Base-by-base conservation (phyloP, 2,888 invertebrate species). In the Agrotis segetum region DNA sequence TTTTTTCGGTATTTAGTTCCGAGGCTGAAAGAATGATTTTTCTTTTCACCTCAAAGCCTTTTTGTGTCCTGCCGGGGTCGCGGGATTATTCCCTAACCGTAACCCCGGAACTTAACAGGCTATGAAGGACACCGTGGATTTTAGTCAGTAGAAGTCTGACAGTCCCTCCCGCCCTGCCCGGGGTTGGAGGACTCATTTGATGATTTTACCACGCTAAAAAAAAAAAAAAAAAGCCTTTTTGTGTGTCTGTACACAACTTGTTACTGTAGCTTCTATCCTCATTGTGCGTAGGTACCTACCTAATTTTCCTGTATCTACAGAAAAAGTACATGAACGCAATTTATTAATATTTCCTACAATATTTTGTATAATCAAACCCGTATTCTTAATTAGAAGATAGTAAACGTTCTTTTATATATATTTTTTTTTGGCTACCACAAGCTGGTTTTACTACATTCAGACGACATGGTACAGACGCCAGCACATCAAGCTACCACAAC, bases 161-260 rank as follows among this genome's bases (percentile, higher is more conserved):
- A n/a, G n/a, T n/a, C n/a, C n/a, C n/a, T n/a, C n/a, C n/a, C n/a
- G n/a, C n/a, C n/a, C n/a, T n/a, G n/a, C n/a, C n/a, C n/a, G n/a
- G n/a, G n/a, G n/a, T n/a, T n/a, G n/a, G n/a, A n/a, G n/a, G n/a
- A n/a, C n/a, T n/a, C n/a, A n/a, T n/a, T n/a, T n/a, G n/a, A n/a
- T n/a, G n/a, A n/a, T n/a, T n/a, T n/a, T n/a, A n/a, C n/a, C n/a
- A n/a, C n/a, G n/a, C n/a, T n/a, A n/a, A n/a, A n/a, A n/a, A n/a
- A n/a, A n/a, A n/a, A n/a, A n/a, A n/a, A n/a, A n/a, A n/a, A n/a
- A n/a, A n/a, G n/a, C n/a, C n/a, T n/a, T n/a, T 60, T 50, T 50
- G 49, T 29, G 47, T 56, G 19, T 17, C 9, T 52, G 29, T 63
- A 69, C 53, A 40, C 34, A 50, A 72, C 52, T 69, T 11, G 46